These are phyloP conservation scores for Mnemiopsis leidyi DNA, from an alignment of 37 sponge, comb jelly and placozoan genomes.

Conservation along the genomic window DNA sequence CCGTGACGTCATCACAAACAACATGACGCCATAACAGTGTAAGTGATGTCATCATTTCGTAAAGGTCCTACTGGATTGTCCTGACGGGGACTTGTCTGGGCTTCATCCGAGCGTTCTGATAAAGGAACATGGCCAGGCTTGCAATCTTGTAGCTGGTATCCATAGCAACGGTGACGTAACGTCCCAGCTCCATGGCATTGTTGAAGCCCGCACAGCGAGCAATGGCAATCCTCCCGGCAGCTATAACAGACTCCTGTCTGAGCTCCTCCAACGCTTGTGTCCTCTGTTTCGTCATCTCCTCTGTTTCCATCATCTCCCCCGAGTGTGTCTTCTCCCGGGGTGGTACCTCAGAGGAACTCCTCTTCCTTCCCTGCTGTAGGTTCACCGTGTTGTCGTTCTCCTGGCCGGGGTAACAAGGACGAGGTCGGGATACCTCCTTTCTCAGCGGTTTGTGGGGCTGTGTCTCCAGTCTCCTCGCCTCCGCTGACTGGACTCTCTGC, in stretches of 20 bases:
- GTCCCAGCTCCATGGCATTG: slow-evolving; percentile 13
- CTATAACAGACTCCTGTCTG: not conserved
- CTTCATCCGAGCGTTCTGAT: not conserved
- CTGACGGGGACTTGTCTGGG: slow-evolving; percentile 26
- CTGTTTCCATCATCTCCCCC: not conserved
- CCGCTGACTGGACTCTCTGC: not conserved
- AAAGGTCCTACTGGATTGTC: not conserved
- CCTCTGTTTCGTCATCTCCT: not conserved
- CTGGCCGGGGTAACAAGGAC: slow-evolving; percentile 26
- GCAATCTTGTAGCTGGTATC: slow-evolving; percentile 45
- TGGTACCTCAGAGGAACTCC: not conserved
- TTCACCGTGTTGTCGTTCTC: not conserved
- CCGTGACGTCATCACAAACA: not conserved
- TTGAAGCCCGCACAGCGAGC: not conserved
- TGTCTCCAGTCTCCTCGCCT: not conserved
- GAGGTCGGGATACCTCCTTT: slow-evolving; percentile 25
- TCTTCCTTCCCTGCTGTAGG: not conserved
- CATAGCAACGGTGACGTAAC: slow-evolving; percentile 24
- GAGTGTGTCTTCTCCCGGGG: not conserved
- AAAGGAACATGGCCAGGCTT: slow-evolving; percentile 14
- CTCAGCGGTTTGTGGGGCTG: not conserved
- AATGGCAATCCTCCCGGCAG: not conserved
- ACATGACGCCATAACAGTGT: too few species aligned
- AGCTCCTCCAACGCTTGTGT: not conserved
- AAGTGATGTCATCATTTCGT: not conserved